Base-by-base conservation (phyloP, 2,113 vertebrate species). In the Grammomys dolichurus region DNA sequence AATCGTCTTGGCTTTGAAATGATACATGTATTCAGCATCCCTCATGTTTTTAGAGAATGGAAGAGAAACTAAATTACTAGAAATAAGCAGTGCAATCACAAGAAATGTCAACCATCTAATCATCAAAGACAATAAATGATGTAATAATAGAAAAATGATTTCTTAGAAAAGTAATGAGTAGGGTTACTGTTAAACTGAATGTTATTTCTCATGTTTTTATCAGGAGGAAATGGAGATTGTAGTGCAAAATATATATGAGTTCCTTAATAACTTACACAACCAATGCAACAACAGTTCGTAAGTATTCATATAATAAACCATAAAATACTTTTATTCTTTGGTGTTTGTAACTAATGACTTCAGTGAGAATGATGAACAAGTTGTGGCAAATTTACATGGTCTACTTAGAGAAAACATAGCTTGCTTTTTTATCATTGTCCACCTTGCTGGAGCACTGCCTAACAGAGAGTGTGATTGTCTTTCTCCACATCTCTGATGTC, bases 101-200 rank as follows among this genome's bases (percentile, higher is more conserved):
- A 43, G 85, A 84, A 94, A 92, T 63, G 40, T 20, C 9, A 75
- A 63, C 19, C 12, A 84, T 40, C 86, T 93, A 80, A 90, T 87
- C 12, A 36, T 65, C 33, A 91, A 43, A 91, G 88, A 76, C 24
- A 89, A 65, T 48, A 56, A 65, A 48, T 24, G 90, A 84, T 87
- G 5, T 51, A 77, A 46, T 31, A 88, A 87, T n/a, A 4, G 43
- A 80, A 67, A 65, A 7, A 67, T 16, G 5, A 67, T 56, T 84
- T 43, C 19, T 87, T 93, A n/a, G 24, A 60, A 87, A 36, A 6
- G 16, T n/a, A 90, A 87, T 16, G 58, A 5, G 28, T 48, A 56
- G 13, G 3, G 1, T 26, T 84, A 78, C 51, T 40, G 11, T 31
- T 77, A 60, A 87, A 20, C 7, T 70, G 4, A 75, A 89, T 58